Percentiles rank a stretch among this genome's conserved stretches.
These are phyloP conservation scores for Garrulus glandarius DNA, from an alignment of 2,797 vertebrate genomes.

Conservation along the genomic window DNA sequence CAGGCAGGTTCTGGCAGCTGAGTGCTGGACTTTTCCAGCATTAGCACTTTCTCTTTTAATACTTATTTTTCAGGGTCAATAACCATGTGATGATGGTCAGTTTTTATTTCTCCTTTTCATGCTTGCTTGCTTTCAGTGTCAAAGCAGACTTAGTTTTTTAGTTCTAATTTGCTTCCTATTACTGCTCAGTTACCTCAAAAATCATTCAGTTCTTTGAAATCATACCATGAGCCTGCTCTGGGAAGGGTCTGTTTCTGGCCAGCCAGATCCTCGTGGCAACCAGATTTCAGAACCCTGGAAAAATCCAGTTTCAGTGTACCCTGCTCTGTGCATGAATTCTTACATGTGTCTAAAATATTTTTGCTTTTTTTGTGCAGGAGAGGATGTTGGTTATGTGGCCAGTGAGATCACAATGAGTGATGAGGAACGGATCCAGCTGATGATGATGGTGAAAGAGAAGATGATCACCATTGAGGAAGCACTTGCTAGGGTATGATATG, in stretches of 20 bases:
- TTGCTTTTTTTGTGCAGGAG: conserved; percentile 75
- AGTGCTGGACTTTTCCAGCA: not conserved
- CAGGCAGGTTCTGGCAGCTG: not conserved
- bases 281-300: not conserved
- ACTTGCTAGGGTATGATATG: conserved; percentile 87
- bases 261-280: not conserved
- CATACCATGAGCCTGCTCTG: not conserved
- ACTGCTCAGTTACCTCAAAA: not conserved
- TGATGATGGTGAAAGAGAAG: conserved; percentile 99
- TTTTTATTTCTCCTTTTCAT: not conserved
- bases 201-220: not conserved
- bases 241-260: not conserved
- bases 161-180: not conserved
- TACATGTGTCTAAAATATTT: not conserved
- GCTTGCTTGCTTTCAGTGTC: not conserved
- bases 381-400: conserved; percentile 95
- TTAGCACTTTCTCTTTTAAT: not conserved
- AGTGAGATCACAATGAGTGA: conserved; percentile 99
- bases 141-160: not conserved
- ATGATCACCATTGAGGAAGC: conserved; percentile 99
- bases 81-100: not conserved
- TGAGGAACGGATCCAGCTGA: conserved; percentile 95
- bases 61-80: not conserved
- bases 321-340: not conserved
- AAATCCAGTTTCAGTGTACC: not conserved